A percentile compares a stretch with the other conserved stretches of the same genome.
These are phyloP conservation scores for Rhinogobio ventralis DNA, from an alignment of 2,797 vertebrate genomes.

Conservation along the genomic window DNA sequence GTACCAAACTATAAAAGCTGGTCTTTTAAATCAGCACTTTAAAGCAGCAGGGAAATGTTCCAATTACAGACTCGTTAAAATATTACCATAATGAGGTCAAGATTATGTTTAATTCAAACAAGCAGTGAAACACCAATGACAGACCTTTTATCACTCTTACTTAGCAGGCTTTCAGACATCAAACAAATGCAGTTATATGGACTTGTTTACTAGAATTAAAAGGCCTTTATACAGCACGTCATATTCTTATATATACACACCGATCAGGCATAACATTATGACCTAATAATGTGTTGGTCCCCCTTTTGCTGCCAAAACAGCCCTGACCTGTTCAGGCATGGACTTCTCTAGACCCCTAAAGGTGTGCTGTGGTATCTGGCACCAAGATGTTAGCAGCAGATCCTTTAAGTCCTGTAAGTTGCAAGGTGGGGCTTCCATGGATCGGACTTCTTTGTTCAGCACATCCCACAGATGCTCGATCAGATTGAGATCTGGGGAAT, in stretches of 20 bases:
- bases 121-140: constrained; percentile 47
- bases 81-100: constrained; percentile 56
- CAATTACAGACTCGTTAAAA: constrained; percentile 43
- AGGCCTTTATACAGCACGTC: constrained; percentile 6
- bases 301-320: no score
- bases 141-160: constrained; percentile 27
- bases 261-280: no score
- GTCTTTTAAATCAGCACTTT: constrained; percentile 45
- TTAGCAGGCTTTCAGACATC: constrained; percentile 31
- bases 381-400: no score
- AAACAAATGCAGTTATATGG: constrained; percentile 41
- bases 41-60: constrained; percentile 35
- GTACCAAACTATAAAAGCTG: constrained; percentile 56
- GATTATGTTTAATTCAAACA: constrained; percentile 52
- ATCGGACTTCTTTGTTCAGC: no score
- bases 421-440: no score
- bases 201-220: constrained; percentile 42
- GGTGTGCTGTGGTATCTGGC: no score
- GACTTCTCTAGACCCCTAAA: no score
- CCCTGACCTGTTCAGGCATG: no score
- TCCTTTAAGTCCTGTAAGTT: no score
- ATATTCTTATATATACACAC: neutral
- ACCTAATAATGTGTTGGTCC: no score
- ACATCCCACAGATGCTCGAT: no score
- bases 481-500: no score